Evolutionary conservation across 2,888 invertebrate genomes (phyloP).

Genomic region (Harpalus rubripes): DNA sequence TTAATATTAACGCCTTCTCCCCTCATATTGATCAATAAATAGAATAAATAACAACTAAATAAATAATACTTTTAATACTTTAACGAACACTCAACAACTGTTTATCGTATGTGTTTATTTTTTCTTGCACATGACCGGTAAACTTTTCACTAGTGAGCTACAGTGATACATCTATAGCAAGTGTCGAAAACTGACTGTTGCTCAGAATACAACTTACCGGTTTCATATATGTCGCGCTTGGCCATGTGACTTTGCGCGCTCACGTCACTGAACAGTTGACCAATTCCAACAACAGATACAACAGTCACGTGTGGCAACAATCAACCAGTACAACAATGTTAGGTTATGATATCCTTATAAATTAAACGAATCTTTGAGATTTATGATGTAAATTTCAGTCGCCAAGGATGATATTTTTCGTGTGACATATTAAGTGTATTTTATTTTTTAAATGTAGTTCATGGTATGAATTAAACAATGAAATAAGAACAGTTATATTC

Average conservation of each 20-base stretch:
- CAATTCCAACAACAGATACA: slow-evolving; percentile 17
- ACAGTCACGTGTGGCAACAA: slow-evolving; percentile 25
- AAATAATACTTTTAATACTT: slow-evolving; percentile 33
- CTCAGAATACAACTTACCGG: neutral
- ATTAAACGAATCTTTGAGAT: slow-evolving; percentile 15
- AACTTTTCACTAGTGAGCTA: slow-evolving; percentile 15
- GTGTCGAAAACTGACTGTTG: slow-evolving; percentile 38
- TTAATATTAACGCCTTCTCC: slow-evolving; percentile 42
- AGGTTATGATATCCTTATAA: slow-evolving; percentile 9
- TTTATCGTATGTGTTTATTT: slow-evolving; percentile 18
- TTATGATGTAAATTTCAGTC: neutral
- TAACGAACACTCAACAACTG: slow-evolving; percentile 17
- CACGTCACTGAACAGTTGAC: slow-evolving; percentile 22
- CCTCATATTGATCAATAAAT: slow-evolving; percentile 55
- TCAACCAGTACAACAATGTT: slow-evolving; percentile 6
- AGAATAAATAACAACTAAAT: slow-evolving; percentile 57
- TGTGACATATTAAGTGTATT: neutral
- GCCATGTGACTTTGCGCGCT: neutral
- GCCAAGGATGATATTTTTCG: neutral
- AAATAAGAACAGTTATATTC: neutral
- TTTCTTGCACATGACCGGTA: slow-evolving; percentile 62
- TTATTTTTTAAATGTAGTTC: slow-evolving; percentile 16
- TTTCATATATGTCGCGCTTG: slow-evolving; percentile 40
- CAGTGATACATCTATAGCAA: slow-evolving; percentile 25
- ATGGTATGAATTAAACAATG: slow-evolving; percentile 10